Conservation (phyloP, 2,888 invertebrate species). For the Apamea monoglypha region DNA sequence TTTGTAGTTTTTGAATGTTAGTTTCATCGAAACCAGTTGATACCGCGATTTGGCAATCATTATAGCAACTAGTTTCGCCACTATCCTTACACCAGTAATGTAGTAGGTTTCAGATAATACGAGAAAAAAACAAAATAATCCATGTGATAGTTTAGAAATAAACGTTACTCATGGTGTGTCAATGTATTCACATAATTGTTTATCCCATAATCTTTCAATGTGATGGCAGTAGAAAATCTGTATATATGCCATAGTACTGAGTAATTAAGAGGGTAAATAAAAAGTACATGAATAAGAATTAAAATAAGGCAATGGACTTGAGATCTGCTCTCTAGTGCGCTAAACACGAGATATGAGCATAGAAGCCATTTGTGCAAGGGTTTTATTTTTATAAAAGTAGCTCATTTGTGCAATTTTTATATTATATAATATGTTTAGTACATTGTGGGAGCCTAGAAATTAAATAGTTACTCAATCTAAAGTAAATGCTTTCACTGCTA, state of each 20-base stretch:
- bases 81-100: slow-evolving; percentile 44
- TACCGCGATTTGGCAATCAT: slow-evolving; percentile 3
- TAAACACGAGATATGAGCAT: slow-evolving; percentile 57
- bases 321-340: slow-evolving; percentile 71
- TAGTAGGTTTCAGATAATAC: slow-evolving; percentile 45
- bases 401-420: slow-evolving; percentile 59
- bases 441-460: slow-evolving; percentile 60
- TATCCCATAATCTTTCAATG: slow-evolving; percentile 54
- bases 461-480: slow-evolving; percentile 18
- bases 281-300: slow-evolving; percentile 64
- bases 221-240: slow-evolving; percentile 66
- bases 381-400: slow-evolving; percentile 67
- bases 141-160: slow-evolving; percentile 64
- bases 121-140: slow-evolving; percentile 34
- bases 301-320: slow-evolving; percentile 63
- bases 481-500: slow-evolving; percentile 49
- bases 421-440: slow-evolving; percentile 52
- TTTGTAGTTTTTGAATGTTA: slow-evolving; percentile 17
- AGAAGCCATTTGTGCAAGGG: slow-evolving; percentile 54
- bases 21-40: slow-evolving; percentile 24
- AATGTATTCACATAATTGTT: slow-evolving; percentile 53
- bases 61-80: slow-evolving; percentile 18
- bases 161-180: slow-evolving; percentile 62
- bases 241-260: slow-evolving; percentile 72
- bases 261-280: slow-evolving; percentile 62